Base-by-base conservation (phyloP, 2,797 vertebrate species). In the Tenualosa thibaudeaui region DNA sequence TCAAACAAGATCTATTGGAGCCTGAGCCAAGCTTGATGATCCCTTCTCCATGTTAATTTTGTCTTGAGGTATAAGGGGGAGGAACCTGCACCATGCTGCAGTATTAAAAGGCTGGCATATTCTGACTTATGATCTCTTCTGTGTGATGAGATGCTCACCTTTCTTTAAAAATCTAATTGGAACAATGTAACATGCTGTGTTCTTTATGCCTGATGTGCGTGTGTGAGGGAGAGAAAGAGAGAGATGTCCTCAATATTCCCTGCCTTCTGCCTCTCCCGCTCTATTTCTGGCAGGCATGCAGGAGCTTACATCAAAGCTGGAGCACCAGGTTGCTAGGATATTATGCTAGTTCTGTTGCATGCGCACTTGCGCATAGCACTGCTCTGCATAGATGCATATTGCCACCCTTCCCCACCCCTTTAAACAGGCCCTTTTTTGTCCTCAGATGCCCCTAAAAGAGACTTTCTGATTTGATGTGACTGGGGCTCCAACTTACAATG, bases 291-390 rank as follows among this genome's bases (percentile, higher is more conserved):
- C 88, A 51, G 86, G 60, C 92, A 92, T 89, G 90, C 91, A 37
- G 85, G 88, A 84, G 22, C 84, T 91, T n/a, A 17, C 89, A 90
- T 93, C 90, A 91, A 92, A 93, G 89, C 90, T 84, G 88, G 65
- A 82, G 89, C 91, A 86, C 86, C 86, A 91, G 92, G 93, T 94
- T 95, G 90, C 92, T 92, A 93, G 92, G 90, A 93, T 93, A 92
- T 92, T 81, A 71, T 90, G 88, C 58, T 81, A 78, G 86, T 58
- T 51, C 75, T 82, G 58, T 82, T 83, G 81, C 81, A 31, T 51
- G 78, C 17, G 62, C 71, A 43, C 40, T 78, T 78, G 40, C 40
- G 17, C 71, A 75, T 43, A 75, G 13, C 81, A 3, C 40, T 84
- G 43, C 24, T 82, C 56, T 86, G 40, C 78, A 82, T 82, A 51